Base-by-base conservation (phyloP, 2,113 vertebrate species). In the Lipotes vexillifer region DNA sequence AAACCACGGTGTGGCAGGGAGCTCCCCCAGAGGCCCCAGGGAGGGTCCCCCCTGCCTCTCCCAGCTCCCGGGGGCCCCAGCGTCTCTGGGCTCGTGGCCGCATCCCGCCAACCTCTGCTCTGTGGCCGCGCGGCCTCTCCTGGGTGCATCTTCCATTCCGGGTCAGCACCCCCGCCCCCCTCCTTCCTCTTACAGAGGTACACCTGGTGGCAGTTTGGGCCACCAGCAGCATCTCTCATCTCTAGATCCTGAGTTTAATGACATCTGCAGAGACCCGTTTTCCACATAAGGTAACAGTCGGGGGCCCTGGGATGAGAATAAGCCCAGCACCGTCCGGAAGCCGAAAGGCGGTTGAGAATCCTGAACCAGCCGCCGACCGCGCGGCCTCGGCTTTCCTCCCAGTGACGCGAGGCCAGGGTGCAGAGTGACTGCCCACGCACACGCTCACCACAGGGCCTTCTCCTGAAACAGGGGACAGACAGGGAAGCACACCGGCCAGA, bases 361-460 rank as follows among this genome's bases (percentile, higher is more conserved):
- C 74, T 52, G 44, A 36, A 31, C 21, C 3, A 0, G 25, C 74
- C 0, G 2, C 46, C 38, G 49, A 41, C 49, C 44, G 2, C 14
- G 25, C 8, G 33, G 65, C 65, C 84, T 38, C 14, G 0, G 21
- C 49, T 52, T 6, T 17, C 15, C 52, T 52, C 52, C 52, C 52
- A 17, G 52, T 52, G 66, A 27, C 44, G 25, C 21, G 2, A 46
- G 55, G 38, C 25, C 7, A 23, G 31, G 69, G 57, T 29, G 21
- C 10, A 2, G 46, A 2, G 46, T 7, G 29, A 25, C 21, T 2
- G 1, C 33, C 20, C 33, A 8, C 4, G 77, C 29, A n/a, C 46
- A n/a, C 0, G 0, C 46, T 78, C 18, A 21, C 1, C 1, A 18
- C 29, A 46, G 75, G 3, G 3, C 31, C 6, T 3, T 7, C 29